phyloP scores from a whole-genome alignment of 2,113 vertebrate species.

The Cyrtonyx montezumae region DNA sequence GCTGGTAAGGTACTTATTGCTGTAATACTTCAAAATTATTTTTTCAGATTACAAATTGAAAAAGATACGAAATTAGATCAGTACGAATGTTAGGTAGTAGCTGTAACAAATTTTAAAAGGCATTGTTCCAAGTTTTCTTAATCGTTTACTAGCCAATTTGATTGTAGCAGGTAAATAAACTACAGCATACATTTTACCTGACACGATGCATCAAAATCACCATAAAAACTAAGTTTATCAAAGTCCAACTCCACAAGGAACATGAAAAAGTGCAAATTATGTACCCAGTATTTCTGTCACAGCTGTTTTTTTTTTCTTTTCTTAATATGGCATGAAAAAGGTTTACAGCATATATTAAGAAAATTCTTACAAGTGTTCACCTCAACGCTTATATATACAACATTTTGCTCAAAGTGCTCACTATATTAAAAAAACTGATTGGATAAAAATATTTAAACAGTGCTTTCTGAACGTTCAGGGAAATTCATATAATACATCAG shows the following conservation, averaged over 20 bases:
- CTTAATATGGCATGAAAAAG: constrained; percentile 74
- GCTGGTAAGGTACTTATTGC: constrained; percentile 73
- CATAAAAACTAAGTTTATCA: constrained; percentile 81
- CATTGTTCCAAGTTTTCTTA: constrained; percentile 66
- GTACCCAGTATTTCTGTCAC: constrained; percentile 75
- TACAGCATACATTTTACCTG: constrained; percentile 69
- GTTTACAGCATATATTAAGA: constrained; percentile 76
- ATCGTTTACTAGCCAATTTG: constrained; percentile 71
- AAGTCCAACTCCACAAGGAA: constrained; percentile 78
- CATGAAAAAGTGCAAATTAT: constrained; percentile 81
- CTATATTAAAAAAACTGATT: constrained; percentile 73
- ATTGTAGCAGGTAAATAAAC: constrained; percentile 70
- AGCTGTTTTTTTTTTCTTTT: constrained; percentile 39
- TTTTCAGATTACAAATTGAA: constrained; percentile 68
- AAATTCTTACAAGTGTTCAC: constrained; percentile 75
- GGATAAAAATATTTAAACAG: constrained; percentile 73
- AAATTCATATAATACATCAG: constrained; percentile 46
- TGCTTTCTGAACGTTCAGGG: constrained; percentile 60
- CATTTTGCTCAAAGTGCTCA: constrained; percentile 80
- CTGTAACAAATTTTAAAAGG: constrained; percentile 74
- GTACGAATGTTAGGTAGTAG: constrained; percentile 70
- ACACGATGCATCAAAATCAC: constrained; percentile 77
- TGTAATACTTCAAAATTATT: constrained; percentile 69
- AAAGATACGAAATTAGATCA: constrained; percentile 67
- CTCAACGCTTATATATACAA: constrained; percentile 76